Evolutionary conservation across 1,140 invertebrate genomes (phyloP), one percentile per base, ranked within the genome.

Genomic region (Drosophila bipectinata): DNA sequence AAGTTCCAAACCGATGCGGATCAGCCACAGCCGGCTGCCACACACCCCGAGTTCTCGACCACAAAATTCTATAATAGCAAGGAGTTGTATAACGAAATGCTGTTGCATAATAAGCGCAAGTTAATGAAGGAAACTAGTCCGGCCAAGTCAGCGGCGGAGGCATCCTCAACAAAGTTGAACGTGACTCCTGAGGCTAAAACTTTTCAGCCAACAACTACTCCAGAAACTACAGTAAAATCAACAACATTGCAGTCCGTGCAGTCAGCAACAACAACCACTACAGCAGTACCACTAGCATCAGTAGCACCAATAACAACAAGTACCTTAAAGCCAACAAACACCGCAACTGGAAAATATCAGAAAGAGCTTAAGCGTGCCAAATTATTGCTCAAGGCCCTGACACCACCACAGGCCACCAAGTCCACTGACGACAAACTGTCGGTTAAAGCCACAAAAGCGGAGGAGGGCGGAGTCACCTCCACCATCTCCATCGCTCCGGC

Each of bases 61-160:
- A 92, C 91, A 30, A 92, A 92, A 74, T 92, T 92, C 57, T 92
- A 92, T 68, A 92, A 92, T 59, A 91, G 91, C 77, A 90, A 91
- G 64, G 91, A 92, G 69, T 63, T 92, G 56, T 92, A 92, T 75
- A 92, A 91, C 74, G 91, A 91, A 73, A 91, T 91, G 91, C 68
- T 91, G 72, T 68, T 75, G 58, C 85, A 91, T 72, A 84, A 82
- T 75, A 84, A 82, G 67, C 79, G 72, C 52, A 91, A 90, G 66
- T 77, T 88, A 88, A 88, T 88, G 64, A 88, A 83, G 67, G 83
- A 79, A 61, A 62, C 57, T 52, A 73, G 80, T 66, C 79, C 76
- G 79, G 71, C 77, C 77, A 79, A 88, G 83, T 79, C 84, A 84
- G 68, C 62, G 59, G 62, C 51, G 77, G 68, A 69, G 41, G 41